A percentile compares a stretch with the other conserved stretches of the same genome.
Evolutionary conservation across 2,888 invertebrate genomes (phyloP).

Genomic region (Eurois occulta): DNA sequence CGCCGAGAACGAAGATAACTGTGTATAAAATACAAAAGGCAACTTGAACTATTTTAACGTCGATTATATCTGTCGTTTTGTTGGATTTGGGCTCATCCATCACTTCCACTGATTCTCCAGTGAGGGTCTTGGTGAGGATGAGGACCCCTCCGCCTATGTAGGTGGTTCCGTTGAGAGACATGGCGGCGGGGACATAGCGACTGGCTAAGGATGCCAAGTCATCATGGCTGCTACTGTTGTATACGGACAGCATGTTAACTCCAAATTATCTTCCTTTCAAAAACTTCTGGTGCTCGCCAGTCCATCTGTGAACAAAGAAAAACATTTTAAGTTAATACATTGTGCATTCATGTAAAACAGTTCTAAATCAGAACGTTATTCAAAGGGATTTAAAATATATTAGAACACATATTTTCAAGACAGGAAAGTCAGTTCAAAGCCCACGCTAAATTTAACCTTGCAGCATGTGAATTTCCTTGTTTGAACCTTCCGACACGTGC

Average conservation of each 20-base stretch:
- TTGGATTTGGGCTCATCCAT: slow-evolving; percentile 85
- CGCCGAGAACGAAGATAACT: slow-evolving; percentile 94
- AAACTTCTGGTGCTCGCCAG: slow-evolving; percentile 67
- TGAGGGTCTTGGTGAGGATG: slow-evolving; percentile 85
- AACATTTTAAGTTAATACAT: slow-evolving; percentile 21
- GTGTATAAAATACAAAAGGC: slow-evolving; percentile 94
- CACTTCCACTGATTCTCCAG: slow-evolving; percentile 85
- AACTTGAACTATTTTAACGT: slow-evolving; percentile 92
- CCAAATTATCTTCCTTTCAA: slow-evolving; percentile 51
- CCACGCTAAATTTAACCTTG: slow-evolving; percentile 36
- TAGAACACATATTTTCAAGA: slow-evolving; percentile 26
- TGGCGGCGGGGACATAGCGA: slow-evolving; percentile 78
- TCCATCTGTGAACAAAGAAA: slow-evolving; percentile 82
- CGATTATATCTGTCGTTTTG: slow-evolving; percentile 90
- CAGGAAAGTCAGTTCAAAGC: slow-evolving; percentile 20
- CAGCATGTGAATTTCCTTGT: neutral
- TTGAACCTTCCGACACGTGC: slow-evolving; percentile 27
- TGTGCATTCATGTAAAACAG: neutral
- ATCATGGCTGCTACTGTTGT: slow-evolving; percentile 73
- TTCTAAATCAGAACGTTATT: neutral
- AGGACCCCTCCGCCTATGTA: slow-evolving; percentile 81
- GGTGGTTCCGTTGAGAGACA: slow-evolving; percentile 82
- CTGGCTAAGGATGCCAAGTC: slow-evolving; percentile 69
- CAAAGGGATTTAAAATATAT: slow-evolving; percentile 12
- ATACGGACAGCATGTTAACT: slow-evolving; percentile 74